Evolutionary conservation across 2,113 vertebrate genomes (phyloP), one percentile per base, ranked within the genome.

Genomic region (Leptobrachium ailaonicum): DNA sequence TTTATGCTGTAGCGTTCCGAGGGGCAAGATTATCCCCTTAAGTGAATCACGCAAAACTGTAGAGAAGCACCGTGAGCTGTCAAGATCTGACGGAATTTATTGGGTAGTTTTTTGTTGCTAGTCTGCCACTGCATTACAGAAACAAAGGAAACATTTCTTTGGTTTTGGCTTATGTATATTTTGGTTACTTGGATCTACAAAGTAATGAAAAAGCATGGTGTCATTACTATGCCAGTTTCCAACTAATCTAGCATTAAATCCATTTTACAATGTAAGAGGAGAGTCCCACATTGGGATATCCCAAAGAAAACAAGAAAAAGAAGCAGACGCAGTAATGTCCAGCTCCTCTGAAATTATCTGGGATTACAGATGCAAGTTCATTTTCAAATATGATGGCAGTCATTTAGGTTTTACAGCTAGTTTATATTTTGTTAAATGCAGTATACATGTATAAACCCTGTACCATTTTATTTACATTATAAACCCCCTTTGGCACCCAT

Each of bases 111-210:
- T 81, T 75, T 68, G 72, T 80, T 80, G 41, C 71, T 69, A 69
- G 64, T 32, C 71, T 75, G 66, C 79, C 72, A 69, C 79, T 81
- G 79, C 71, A 74, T 68, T 68, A 73, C 54, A 42, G 53, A 75
- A 66, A 81, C 72, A 81, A 81, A 81, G 72, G 79, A 75, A 81
- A 69, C 50, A 60, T 75, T 73, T 74, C 53, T 58, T 75, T 66
- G 79, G 71, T 81, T 81, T 64, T 69, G 79, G 42, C 79, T 81
- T 81, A 41, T 32, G 41, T 58, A 64, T n/a, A 69, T 60, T 75
- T 75, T 42, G 63, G 42, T 62, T 69, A 62, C 64, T 81, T 81
- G 66, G 50, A 81, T 56, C 32, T 12, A 56, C 6, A 12, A 81
- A 58, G 79, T 40, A 62, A 75, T 68, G 11, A 80, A 79, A 71